Evolutionary conservation across 2,888 invertebrate genomes (phyloP), one percentile per base, ranked within the genome.

Genomic region (Halictus ligatus): DNA sequence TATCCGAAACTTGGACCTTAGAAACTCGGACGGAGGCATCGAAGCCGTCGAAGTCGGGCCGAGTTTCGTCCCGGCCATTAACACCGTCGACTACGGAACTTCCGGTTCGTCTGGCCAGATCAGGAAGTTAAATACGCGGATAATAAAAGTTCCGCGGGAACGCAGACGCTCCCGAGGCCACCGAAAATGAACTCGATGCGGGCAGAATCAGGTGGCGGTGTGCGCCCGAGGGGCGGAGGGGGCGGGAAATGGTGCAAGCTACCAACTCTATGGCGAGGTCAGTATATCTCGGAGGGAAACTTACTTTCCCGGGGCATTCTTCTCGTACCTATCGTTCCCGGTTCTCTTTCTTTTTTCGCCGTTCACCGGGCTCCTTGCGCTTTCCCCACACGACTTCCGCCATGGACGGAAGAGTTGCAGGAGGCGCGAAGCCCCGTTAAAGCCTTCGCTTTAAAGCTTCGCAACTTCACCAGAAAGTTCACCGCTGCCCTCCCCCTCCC

Each of bases 381-480:
- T 78, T 74, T 74, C 78, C 25, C 50, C 88, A 58, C 84, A 81
- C 80, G 83, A 88, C 81, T 87, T 85, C 54, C 71, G 76, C 40
- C 69, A 40, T 75, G 75, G 73, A 29, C 60, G 69, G 64, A 85
- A 83, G 90, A 89, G 90, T 85, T 88, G 88, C 83, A 80, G 76
- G 81, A 89, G 90, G 91, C 90, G 92, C 92, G 92, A 93, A 93
- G 89, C 88, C 89, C 92, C 92, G 92, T 92, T 93, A 91, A 92
- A 93, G 94, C 92, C 92, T 92, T 92, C 92, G 92, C 92, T 93
- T 91, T 93, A 92, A 92, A 93, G 93, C 93, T 93, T 92, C 86
- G 89, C 91, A 93, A 93, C 93, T 93, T 92, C 84, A 89, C 88
- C 90, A 81, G 89, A 92, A 94, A 93, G 92, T 94, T 94, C 90